phyloP scores from a whole-genome alignment of 1,140 invertebrate species.

The Pseudomyrmex concolor region DNA sequence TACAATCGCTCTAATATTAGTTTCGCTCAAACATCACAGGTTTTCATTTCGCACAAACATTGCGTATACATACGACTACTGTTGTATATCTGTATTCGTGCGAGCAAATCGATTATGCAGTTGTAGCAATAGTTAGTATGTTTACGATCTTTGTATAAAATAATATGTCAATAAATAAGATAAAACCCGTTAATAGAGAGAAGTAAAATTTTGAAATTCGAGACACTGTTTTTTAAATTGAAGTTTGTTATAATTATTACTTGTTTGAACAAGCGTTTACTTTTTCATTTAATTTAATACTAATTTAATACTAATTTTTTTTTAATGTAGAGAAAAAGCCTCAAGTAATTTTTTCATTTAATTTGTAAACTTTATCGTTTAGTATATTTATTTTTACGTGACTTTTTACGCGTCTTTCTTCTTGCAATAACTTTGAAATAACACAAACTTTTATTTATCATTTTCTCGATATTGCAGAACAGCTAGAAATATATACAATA shows the following conservation, averaged over 20 bases:
- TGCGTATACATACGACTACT: background rate
- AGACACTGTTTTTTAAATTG: background rate
- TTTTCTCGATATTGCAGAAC: background rate
- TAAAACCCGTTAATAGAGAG: background rate
- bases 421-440: background rate
- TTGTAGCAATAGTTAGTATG: conserved; percentile 12
- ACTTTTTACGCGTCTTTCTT: background rate
- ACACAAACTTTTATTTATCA: background rate
- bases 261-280: background rate
- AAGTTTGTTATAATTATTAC: background rate
- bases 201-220: background rate
- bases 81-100: background rate
- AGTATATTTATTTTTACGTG: background rate
- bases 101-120: conserved; percentile 19
- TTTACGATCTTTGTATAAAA: background rate
- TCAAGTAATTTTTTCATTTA: background rate
- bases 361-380: background rate
- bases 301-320: no score
- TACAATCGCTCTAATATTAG: conserved; percentile 58
- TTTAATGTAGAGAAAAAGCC: no score
- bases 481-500: background rate
- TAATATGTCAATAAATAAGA: background rate
- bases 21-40: conserved; percentile 57
- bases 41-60: conserved; percentile 42
- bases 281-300: no score